These are phyloP conservation scores for Batillaria attramentaria DNA, from an alignment of 1,140 invertebrate genomes.

Conservation along the genomic window DNA sequence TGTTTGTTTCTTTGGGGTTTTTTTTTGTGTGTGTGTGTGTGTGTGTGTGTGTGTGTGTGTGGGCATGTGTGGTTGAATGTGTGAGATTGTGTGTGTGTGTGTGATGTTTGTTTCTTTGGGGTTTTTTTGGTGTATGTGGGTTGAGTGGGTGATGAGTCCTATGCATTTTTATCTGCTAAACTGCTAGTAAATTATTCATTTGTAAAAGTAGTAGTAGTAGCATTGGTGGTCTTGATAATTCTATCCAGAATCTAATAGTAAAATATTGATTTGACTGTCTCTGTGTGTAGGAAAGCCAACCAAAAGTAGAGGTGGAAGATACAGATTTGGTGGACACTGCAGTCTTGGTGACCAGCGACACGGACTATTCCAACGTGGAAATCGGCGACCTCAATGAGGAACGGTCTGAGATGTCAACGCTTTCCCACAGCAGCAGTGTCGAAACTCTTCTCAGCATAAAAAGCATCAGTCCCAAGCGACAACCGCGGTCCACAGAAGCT, in stretches of 20 bases:
- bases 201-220: too few relatives aligned
- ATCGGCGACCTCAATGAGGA: constrained; percentile 68
- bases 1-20: too few relatives aligned
- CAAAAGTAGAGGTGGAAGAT: constrained; percentile 20
- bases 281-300: not conserved
- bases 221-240: too few relatives aligned
- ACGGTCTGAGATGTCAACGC: constrained; percentile 58
- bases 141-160: too few relatives aligned
- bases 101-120: too few relatives aligned
- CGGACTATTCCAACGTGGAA: constrained; percentile 64
- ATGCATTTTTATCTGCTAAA: too few relatives aligned
- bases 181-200: too few relatives aligned
- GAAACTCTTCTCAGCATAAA: constrained; percentile 66
- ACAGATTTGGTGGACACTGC: constrained; percentile 33
- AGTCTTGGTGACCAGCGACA: constrained; percentile 56
- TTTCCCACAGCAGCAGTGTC: constrained; percentile 64
- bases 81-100: too few relatives aligned
- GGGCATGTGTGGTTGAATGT: too few relatives aligned
- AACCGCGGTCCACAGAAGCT: constrained; percentile 22
- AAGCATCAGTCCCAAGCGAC: constrained; percentile 59
- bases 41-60: too few relatives aligned
- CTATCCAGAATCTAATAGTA: not conserved
- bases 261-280: not conserved
- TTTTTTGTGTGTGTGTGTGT: too few relatives aligned
- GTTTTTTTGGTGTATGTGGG: too few relatives aligned